Base-by-base conservation (phyloP, 2,888 invertebrate genomes). In the Luperina nickerlii region DNA sequence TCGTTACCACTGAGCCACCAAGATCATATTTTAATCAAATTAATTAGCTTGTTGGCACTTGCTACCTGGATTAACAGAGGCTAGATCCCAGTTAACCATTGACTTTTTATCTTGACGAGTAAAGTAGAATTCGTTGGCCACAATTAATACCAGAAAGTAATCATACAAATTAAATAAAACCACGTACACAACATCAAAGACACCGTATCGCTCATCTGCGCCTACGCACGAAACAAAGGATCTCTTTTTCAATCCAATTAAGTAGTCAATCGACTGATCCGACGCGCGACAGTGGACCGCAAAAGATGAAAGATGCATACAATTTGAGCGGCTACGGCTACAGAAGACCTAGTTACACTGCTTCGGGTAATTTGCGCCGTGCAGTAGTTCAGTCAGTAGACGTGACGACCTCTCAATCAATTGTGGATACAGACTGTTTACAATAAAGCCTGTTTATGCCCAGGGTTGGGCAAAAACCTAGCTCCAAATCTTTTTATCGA, bases 391-490 rank as follows among this genome's bases (percentile, higher is more conserved):
- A 84, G 72, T 77, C 84, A 84, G 72, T 74, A 57, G 76, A 82
- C 88, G 76, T 88, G 85, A 82, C 81, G 82, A 90, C 88, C 89
- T 86, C 84, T 90, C 76, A 87, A 87, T 90, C 82, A 87, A 42
- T 18, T 75, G 13, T 38, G 2, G 13, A 1, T 81, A 87, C 42
- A 85, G 79, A 69, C 0, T 77, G 87, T 65, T 82, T 74, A 45
- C 24, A 63, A 38, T 18, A 57, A 11, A 57, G 24, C 9, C 24
- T 57, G 9, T 8, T 57, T 3, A 57, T 57, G 9, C 0, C 57
- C 24, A 24, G 3, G 8, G 9, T 9, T 24, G 0, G 2, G 24
- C 3, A 24, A 24, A 57, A 9, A 8, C 54, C 24, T 54, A 24
- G 54, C 54, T 8, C 0, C 54, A 2, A 24, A 3, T 54, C 24